A percentile compares a stretch with the other conserved stretches of the same genome.
Evolutionary conservation across 2,113 vertebrate genomes (phyloP).

Genomic region (Lophotis ruficrista): DNA sequence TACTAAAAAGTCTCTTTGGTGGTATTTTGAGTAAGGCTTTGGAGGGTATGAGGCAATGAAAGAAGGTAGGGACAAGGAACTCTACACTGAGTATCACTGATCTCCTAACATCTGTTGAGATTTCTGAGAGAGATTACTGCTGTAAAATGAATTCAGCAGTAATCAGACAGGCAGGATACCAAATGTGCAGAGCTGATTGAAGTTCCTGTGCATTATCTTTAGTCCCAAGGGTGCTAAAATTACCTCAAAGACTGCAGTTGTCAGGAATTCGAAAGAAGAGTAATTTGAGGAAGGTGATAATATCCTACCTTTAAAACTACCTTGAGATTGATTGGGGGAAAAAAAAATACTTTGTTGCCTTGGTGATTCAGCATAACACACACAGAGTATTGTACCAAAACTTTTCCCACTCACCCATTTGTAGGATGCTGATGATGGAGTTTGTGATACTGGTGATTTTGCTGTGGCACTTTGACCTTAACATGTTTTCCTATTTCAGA

Average conservation of each 20-base stretch:
- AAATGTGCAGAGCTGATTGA: not conserved
- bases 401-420: not conserved
- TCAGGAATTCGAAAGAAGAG: not conserved
- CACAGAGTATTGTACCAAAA: not conserved
- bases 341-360: not conserved
- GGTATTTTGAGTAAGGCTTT: not conserved
- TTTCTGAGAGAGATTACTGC: not conserved
- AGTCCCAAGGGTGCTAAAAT: not conserved
- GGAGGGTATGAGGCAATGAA: not conserved
- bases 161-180: not conserved
- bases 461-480: not conserved
- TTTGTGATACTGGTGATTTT: not conserved
- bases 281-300: not conserved
- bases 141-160: not conserved
- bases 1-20: not conserved
- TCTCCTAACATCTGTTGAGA: not conserved
- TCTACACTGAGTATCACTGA: not conserved
- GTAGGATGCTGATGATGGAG: not conserved
- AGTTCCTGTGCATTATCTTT: not conserved
- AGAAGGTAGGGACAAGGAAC: not conserved
- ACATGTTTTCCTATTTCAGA: not conserved
- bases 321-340: not conserved
- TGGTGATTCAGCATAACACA: not conserved
- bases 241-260: not conserved
- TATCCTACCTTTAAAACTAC: not conserved